phyloP scores from a whole-genome alignment of 1,140 invertebrate genomes.

The Drosophila pandora region DNA sequence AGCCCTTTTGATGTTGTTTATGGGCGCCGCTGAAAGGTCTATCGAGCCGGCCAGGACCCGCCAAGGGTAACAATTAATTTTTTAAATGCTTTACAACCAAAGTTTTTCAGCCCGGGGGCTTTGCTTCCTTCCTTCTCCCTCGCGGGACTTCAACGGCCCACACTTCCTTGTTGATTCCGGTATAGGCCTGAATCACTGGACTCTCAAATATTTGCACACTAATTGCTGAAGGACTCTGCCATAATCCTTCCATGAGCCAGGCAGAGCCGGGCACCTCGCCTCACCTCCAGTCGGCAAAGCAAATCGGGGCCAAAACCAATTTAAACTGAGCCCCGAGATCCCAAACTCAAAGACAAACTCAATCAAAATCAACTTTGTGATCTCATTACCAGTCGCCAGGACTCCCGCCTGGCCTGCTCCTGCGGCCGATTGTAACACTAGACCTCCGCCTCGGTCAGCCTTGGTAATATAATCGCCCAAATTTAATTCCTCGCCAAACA shows the following conservation, averaged over 20 bases:
- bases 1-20: constrained; percentile 18
- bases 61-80: constrained; percentile 64
- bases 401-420: background rate
- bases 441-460: constrained; percentile 8
- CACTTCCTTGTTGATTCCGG: background rate
- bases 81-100: constrained; percentile 66
- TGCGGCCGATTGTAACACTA: constrained; percentile 11
- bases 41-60: constrained; percentile 28
- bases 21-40: constrained; percentile 53
- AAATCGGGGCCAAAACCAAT: background rate
- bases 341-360: constrained; percentile 12
- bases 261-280: background rate
- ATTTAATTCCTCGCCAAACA: constrained; percentile 64
- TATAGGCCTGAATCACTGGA: background rate
- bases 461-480: constrained; percentile 60
- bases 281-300: background rate
- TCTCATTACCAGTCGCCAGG: constrained; percentile 29
- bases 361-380: constrained; percentile 34
- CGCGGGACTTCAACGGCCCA: background rate
- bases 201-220: background rate
- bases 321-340: constrained; percentile 1
- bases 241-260: background rate
- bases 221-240: background rate
- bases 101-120: constrained; percentile 16
- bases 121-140: background rate